phyloP scores from a whole-genome alignment of 2,797 vertebrate species.

The Silurus aristotelis region DNA sequence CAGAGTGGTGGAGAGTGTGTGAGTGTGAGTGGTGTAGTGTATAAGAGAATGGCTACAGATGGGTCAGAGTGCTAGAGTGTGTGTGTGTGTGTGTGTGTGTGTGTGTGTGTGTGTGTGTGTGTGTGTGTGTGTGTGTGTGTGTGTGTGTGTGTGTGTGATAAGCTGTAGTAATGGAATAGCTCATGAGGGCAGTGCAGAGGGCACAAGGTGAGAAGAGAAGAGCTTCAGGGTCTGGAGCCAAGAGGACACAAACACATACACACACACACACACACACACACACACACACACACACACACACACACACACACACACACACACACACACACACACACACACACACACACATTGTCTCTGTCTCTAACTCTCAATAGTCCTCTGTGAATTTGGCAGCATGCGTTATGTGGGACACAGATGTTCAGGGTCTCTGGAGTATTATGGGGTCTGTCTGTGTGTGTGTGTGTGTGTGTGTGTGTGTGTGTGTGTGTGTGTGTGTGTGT shows the following conservation, averaged over 20 bases:
- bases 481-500: conserved; percentile 52
- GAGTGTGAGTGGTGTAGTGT: conserved; percentile 61
- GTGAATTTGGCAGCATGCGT: conserved; percentile 54
- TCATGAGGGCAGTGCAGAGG: conserved; percentile 67
- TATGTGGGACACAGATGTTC: conserved; percentile 66
- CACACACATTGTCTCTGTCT: conserved; percentile 34
- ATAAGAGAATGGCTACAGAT: too few relatives aligned
- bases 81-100: conserved; percentile 73
- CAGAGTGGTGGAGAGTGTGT: conserved; percentile 68
- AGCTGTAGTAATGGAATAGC: conserved; percentile 78
- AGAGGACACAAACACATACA: conserved; percentile 11
- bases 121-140: conserved; percentile 73
- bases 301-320: conserved; percentile 33
- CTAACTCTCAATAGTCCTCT: conserved; percentile 44
- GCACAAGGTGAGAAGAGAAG: conserved; percentile 70
- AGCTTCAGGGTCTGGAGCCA: conserved; percentile 45
- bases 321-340: conserved; percentile 35
- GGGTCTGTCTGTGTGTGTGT: conserved; percentile 31
- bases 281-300: conserved; percentile 44
- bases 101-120: conserved; percentile 61
- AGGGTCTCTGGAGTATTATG: conserved; percentile 55
- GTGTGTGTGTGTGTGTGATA: conserved; percentile 74
- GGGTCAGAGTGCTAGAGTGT: conserved; percentile 60
- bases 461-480: too few relatives aligned
- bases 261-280: conserved; percentile 32